Evolutionary conservation across 2,797 vertebrate genomes (phyloP).

Genomic region (Protosalanx chinensis): DNA sequence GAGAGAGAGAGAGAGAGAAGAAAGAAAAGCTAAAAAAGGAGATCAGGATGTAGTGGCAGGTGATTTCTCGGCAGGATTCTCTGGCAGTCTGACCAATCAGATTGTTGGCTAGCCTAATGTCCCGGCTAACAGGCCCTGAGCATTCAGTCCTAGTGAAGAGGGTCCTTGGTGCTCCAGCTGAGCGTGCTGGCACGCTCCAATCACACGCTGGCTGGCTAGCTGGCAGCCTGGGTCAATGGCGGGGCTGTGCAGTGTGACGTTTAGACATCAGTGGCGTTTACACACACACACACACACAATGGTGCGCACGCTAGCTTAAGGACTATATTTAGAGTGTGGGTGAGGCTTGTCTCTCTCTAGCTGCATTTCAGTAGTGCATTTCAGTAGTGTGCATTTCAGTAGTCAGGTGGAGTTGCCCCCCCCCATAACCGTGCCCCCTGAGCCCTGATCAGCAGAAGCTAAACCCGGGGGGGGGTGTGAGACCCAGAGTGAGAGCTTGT

Average conservation of each 20-base stretch:
- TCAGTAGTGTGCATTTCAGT: slow-evolving; percentile 1
- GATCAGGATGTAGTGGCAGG: neutral
- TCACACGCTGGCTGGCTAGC: neutral
- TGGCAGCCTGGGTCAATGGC: neutral
- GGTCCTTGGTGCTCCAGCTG: neutral
- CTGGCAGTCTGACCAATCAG: neutral
- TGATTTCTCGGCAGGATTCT: neutral
- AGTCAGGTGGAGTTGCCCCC: neutral
- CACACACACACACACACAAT: neutral
- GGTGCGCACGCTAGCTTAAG: neutral
- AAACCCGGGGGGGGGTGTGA: too few relatives aligned
- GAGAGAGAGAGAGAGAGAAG: neutral
- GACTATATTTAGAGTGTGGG: slow-evolving; percentile 7
- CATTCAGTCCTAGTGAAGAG: neutral
- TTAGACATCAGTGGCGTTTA: slow-evolving; percentile 1
- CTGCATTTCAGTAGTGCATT: neutral
- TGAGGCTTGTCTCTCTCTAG: neutral
- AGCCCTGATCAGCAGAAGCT: too few relatives aligned
- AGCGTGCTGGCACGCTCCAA: neutral
- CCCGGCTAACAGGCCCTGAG: neutral
- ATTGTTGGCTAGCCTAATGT: neutral
- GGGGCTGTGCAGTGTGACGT: neutral
- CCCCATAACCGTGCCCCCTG: neutral
- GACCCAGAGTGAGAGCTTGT: too few relatives aligned
- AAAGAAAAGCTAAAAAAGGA: too few relatives aligned